Base-by-base conservation (phyloP, 2,113 vertebrate species). In the Sialia sialis region DNA sequence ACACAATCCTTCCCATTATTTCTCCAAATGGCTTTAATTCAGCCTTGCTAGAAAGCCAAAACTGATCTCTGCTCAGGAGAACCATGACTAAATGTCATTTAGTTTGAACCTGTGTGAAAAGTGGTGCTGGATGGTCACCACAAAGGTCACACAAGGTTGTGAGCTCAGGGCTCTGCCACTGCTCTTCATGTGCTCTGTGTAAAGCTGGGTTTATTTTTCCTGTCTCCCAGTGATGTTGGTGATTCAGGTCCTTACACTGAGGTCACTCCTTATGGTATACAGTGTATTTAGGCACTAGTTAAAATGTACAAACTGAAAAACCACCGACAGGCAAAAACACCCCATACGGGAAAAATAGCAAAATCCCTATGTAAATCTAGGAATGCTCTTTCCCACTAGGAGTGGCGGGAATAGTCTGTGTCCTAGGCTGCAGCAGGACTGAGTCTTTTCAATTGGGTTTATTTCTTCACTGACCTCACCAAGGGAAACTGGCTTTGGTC, bases 1-100 rank as follows among this genome's bases (percentile, higher is more conserved):
- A 76, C 70, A 91, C 78, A 95, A 69, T 94, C 52, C 78, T 93
- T 85, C 49, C 66, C 70, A 66, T 92, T 93, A 94, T 91, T 94
- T 93, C 84, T 80, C 32, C 79, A 91, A 95, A 84, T 85, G 78
- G 84, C 84, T 89, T 94, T 62, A 87, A 32, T 84, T 89, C 89
- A 95, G 74, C 55, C 63, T 85, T 80, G 46, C 67, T 91, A 54
- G 48, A 87, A 94, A 94, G 91, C 81, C 91, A 95, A 87, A 89
- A 93, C 69, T 69, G 63, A 69, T 85, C 13, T 76, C 49, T 89
- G 58, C 54, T 54, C 43, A 87, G 90, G 49, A 92, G 87, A 91
- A 69, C 77, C 77, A 75, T 89, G 81, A 87, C 91, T 89, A 93
- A 94, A 91, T 64, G 34, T 91, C 26, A 75, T 82, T 95, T 87